phyloP scores from a whole-genome alignment of 2,113 vertebrate genomes.

The Colinus virginianus region DNA sequence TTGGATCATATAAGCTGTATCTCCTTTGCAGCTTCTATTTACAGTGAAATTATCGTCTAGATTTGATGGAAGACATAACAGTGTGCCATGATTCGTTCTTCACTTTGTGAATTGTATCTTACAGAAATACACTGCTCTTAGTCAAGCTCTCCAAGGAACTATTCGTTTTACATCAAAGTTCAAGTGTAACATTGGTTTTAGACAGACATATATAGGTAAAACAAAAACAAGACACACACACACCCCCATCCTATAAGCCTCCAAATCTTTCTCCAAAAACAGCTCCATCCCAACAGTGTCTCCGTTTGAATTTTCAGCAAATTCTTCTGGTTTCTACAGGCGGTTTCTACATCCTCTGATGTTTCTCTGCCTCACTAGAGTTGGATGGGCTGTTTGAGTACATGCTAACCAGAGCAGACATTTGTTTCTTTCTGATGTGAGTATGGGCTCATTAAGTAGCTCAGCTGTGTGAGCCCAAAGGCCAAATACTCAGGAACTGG shows the following conservation, averaged over 20 bases:
- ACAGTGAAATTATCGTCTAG: background rate
- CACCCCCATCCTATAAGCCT: background rate
- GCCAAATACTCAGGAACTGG: background rate
- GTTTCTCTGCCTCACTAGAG: background rate
- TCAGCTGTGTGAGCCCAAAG: background rate
- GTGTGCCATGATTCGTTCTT: accelerated
- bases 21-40: background rate
- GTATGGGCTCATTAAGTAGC: background rate
- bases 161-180: background rate
- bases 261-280: background rate
- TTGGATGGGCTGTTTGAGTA: background rate
- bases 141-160: background rate
- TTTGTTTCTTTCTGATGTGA: background rate
- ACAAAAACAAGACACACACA: background rate
- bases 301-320: background rate
- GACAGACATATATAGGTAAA: background rate
- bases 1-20: background rate
- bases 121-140: background rate
- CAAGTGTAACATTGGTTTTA: background rate
- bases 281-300: background rate
- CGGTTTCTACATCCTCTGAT: background rate
- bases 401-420: background rate
- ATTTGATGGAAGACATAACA: background rate
- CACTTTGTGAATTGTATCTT: background rate
- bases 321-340: background rate